These are phyloP conservation scores for Macrotus californicus DNA, from an alignment of 2,113 vertebrate genomes.

Conservation along the genomic window DNA sequence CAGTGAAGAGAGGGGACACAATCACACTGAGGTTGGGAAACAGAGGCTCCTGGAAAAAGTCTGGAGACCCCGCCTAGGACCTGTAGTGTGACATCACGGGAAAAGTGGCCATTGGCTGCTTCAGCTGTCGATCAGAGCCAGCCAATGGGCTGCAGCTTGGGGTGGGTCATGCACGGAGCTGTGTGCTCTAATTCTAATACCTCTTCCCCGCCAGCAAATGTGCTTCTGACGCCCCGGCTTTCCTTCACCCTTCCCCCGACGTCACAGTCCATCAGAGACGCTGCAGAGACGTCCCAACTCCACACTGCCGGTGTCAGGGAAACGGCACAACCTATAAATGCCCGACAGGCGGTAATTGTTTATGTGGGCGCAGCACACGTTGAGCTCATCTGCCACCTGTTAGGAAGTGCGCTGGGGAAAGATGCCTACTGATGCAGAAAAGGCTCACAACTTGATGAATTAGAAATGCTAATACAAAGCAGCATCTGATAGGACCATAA, in stretches of 20 bases:
- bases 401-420: not conserved
- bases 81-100: rapidly evolving
- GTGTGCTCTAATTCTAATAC: not conserved
- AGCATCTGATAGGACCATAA: not conserved
- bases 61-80: not conserved
- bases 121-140: not conserved
- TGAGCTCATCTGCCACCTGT: not conserved
- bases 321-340: not conserved
- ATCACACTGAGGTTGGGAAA: not conserved
- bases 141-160: not conserved
- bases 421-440: rapidly evolving
- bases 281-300: not conserved
- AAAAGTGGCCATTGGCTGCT: not conserved
- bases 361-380: not conserved
- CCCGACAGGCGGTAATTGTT: not conserved
- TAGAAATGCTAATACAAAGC: not conserved
- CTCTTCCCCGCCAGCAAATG: not conserved
- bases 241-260: not conserved
- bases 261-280: not conserved
- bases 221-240: not conserved
- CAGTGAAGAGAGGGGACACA: not conserved
- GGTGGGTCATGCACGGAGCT: not conserved
- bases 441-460: not conserved
- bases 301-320: not conserved
- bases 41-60: not conserved